phyloP scores from a whole-genome alignment of 2,888 invertebrate species.

The Drosophila dives region DNA sequence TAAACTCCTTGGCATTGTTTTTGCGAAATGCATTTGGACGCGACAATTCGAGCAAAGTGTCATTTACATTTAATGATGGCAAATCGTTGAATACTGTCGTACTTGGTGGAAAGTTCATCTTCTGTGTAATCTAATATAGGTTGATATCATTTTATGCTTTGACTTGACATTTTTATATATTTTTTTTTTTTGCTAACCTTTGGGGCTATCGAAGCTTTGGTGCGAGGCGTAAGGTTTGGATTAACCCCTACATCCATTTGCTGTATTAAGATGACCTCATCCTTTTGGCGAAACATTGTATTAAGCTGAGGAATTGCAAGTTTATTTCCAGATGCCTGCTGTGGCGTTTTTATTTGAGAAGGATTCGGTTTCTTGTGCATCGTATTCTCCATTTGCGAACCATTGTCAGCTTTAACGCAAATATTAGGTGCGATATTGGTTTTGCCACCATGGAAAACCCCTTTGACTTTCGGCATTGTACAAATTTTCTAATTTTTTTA shows the following conservation, averaged over 20 bases:
- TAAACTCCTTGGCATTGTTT: neutral
- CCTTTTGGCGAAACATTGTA: constrained; percentile 56
- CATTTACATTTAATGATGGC: constrained; percentile 79
- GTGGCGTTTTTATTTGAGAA: too few relatives aligned
- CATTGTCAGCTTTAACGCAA: constrained; percentile 34
- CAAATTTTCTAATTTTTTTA: neutral
- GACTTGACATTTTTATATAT: neutral
- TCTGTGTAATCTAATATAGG: constrained; percentile 71
- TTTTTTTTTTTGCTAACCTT: constrained; percentile 50
- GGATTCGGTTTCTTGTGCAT: too few relatives aligned
- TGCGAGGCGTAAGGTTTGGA: constrained; percentile 60
- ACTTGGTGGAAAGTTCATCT: constrained; percentile 75
- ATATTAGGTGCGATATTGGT: constrained; percentile 18
- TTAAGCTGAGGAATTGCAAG: constrained; percentile 68
- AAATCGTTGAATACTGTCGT: constrained; percentile 73
- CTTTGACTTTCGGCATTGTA: constrained; percentile 55
- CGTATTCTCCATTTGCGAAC: constrained; percentile 4
- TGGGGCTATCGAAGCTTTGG: constrained; percentile 68
- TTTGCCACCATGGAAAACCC: constrained; percentile 8
- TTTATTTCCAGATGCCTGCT: neutral
- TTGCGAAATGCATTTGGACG: constrained; percentile 35
- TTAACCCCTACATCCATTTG: constrained; percentile 18
- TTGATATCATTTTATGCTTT: neutral
- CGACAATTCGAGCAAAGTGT: constrained; percentile 55
- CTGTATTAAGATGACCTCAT: constrained; percentile 56